Evolutionary conservation across 2,797 vertebrate species (phyloP), one percentile per base, ranked within the genome.

Genomic region (Poliocrania exsul): DNA sequence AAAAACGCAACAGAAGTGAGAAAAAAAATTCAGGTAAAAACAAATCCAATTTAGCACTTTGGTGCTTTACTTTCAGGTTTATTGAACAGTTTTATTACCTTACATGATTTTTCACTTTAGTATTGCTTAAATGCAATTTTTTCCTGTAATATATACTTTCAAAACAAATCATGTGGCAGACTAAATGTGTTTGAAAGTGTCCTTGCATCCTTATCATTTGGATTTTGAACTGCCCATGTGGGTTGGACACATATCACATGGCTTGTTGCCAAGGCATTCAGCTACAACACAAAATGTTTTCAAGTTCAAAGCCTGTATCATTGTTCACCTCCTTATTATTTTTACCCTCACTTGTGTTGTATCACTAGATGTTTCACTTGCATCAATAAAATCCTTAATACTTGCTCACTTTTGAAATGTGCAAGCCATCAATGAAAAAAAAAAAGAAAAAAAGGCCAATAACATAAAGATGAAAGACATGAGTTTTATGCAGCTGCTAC

Each of bases 191-290:
- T 80, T 83, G 71, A 74, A 89, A 75, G 38, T 83, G 81, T 94
- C 93, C 86, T 94, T 94, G 42, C 61, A 51, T 91, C 50, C 24
- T 78, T 81, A 62, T 37, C 10, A 75, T 93, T 94, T 94, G 62
- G 86, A 96, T 96, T 94, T 96, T 90, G 65, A 75, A 46, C 95
- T 89, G 82, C 70, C 82, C 75, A 11, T 54, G 72, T 86, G 62
- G 70, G 49, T 28, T 46, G 9, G 72, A 62, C 70, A 69, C 79
- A 35, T 31, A 92, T 40, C 42, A n/a, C 65, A 83, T 75, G 85
- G 89, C 62, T 90, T 75, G 47, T 56, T 93, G 91, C 85, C 80
- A 91, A 90, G 37, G 51, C 47, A 70, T 72, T 93, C 89, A 86
- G 56, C 44, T 91, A 88, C 75, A 83, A 78, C 49, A 79, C 40